A percentile compares a stretch with the other conserved stretches of the same genome.
phyloP scores from a whole-genome alignment of 1,140 invertebrate genomes.

The Atta texana region DNA sequence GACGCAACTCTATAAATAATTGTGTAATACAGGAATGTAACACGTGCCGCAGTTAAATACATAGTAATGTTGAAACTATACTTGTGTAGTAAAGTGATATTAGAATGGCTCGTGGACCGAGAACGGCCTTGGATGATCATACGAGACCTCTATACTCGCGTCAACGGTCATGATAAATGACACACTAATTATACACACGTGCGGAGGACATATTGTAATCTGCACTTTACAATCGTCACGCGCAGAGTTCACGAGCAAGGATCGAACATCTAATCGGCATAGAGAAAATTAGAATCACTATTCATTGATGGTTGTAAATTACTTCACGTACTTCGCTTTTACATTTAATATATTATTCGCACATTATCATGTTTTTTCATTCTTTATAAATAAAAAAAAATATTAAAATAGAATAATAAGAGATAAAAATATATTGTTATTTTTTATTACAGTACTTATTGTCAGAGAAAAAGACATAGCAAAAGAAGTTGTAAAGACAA shows the following conservation, averaged over 20 bases:
- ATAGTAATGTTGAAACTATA: constrained; percentile 17
- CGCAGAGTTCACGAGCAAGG: constrained; percentile 15
- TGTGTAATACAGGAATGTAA: not conserved
- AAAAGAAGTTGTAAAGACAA: too few species aligned
- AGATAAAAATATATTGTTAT: not conserved
- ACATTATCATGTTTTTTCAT: too few species aligned
- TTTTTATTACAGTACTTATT: not conserved
- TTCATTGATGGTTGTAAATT: not conserved
- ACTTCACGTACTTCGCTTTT: not conserved
- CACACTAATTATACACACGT: constrained; percentile 57
- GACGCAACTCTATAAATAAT: not conserved
- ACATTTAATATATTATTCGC: not conserved
- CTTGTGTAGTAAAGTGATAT: not conserved
- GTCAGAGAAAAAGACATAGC: too few species aligned
- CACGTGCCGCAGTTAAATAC: constrained; percentile 44
- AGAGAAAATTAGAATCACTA: not conserved
- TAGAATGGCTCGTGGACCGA: constrained; percentile 33
- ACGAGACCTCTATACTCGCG: constrained; percentile 30
- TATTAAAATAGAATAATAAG: not conserved
- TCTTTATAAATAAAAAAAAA: not conserved
- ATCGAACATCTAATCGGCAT: constrained; percentile 11
- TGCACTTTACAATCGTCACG: constrained; percentile 25
- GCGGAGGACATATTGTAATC: constrained; percentile 56
- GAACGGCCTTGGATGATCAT: constrained; percentile 31
- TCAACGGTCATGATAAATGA: constrained; percentile 54